Base-by-base conservation (phyloP, 2,888 invertebrate genomes). In the Melanostoma mellinum region DNA sequence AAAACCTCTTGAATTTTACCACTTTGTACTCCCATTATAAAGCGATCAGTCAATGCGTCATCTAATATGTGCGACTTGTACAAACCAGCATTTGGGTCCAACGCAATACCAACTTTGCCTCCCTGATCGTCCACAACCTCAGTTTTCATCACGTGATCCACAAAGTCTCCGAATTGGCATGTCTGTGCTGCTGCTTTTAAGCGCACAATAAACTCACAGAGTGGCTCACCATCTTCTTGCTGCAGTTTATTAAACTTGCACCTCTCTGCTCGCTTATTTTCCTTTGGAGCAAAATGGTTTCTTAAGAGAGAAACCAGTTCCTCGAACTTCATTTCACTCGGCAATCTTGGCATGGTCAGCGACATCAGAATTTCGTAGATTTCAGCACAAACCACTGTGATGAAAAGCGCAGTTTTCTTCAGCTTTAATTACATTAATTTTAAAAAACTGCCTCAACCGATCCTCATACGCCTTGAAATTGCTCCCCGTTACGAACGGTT, bases 101-200 rank as follows among this genome's bases (percentile, higher is more conserved):
- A 6, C 5, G 89, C 69, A 90, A 87, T 72, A 56, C 30, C 9
- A 56, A 8, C 8, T 40, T 32, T 42, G 38, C 40, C 42, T 9
- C 40, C 42, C 30, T 40, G 40, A 2, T 56, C 40, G 9, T 4
- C 30, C 9, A 30, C 30, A 30, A 42, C 56, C 40, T 42, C 42
- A 9, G 32, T 5, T 40, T 56, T 56, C 56, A 56, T 56, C 56
- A 56, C 56, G 40, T 42, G 40, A n/a, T 56, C 56, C 40, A 56
- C 36, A 40, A 56, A 56, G 30, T 56, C 56, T 3, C 20, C 40
- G 40, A 56, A 56, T 30, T 8, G 56, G 30, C 56, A 40, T 42
- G 56, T 42, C 40, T 56, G 56, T 42, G 56, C 40, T 56, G 40
- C 40, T 40, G 40, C 42, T 42, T 56, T 56, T 3, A 56, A 20